These are phyloP conservation scores for Falco novaeseelandiae DNA, from an alignment of 2,797 vertebrate species.

Conservation along the genomic window DNA sequence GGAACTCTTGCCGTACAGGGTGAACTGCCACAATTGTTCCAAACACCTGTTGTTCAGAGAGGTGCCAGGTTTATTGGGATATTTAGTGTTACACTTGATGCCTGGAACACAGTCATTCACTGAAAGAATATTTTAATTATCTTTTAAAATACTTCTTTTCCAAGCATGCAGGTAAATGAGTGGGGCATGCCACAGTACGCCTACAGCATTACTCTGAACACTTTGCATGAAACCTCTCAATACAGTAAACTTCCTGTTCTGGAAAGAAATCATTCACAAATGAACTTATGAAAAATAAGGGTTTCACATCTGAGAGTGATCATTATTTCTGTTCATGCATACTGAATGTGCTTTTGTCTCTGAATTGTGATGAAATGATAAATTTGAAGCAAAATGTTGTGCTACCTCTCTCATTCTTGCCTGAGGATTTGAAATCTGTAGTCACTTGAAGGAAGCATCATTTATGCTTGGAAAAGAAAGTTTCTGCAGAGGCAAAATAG, in stretches of 20 bases:
- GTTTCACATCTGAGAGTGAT: not conserved
- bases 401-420: not conserved
- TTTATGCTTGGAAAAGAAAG: not conserved
- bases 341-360: constrained; percentile 11
- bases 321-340: not conserved
- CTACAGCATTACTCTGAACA: not conserved
- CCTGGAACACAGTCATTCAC: not conserved
- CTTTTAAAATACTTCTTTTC: not conserved
- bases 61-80: not conserved
- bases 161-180: not conserved
- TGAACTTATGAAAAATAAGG: constrained; percentile 2
- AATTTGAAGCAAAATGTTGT: constrained; percentile 1
- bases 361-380: not conserved
- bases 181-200: not conserved
- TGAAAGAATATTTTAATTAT: not conserved
- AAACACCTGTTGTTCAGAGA: not conserved
- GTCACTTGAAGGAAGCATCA: not conserved
- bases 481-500: constrained; percentile 14
- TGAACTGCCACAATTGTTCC: not conserved
- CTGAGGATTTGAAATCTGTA: constrained; percentile 28
- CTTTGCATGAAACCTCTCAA: not conserved
- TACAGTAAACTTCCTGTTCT: constrained; percentile 10
- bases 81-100: not conserved
- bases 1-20: not conserved
- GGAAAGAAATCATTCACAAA: not conserved